phyloP scores from a whole-genome alignment of 2,888 invertebrate species.

The Acleris literana region DNA sequence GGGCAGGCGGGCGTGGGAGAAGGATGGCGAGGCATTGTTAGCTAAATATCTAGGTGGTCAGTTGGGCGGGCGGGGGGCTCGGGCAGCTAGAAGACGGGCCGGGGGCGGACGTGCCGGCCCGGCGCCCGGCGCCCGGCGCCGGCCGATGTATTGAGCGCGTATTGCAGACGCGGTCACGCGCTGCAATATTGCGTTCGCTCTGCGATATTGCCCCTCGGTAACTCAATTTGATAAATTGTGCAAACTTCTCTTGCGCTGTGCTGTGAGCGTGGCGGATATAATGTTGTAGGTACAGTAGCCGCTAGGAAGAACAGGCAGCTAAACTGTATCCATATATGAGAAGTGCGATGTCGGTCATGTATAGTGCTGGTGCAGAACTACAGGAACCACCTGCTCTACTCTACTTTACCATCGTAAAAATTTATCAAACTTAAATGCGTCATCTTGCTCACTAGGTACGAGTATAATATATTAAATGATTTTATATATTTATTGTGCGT shows the following conservation, averaged over 20 bases:
- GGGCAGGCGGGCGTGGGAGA: slow-evolving; percentile 52
- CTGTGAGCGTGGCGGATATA: slow-evolving; percentile 64
- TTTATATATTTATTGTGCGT: too few species aligned
- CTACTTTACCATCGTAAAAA: too few species aligned
- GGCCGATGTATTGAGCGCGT: slow-evolving; percentile 84
- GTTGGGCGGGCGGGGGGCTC: slow-evolving; percentile 53
- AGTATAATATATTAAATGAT: too few species aligned
- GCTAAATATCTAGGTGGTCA: slow-evolving; percentile 84
- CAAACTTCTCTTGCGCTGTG: slow-evolving; percentile 75
- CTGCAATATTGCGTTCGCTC: slow-evolving; percentile 83
- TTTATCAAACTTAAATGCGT: too few species aligned
- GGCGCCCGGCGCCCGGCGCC: slow-evolving; percentile 80
- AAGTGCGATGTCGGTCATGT: too few species aligned
- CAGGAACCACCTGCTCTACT: too few species aligned
- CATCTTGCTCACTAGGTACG: too few species aligned
- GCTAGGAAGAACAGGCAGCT: neutral
- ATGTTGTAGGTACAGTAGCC: slow-evolving; percentile 5
- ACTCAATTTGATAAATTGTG: slow-evolving; percentile 83
- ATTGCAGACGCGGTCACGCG: slow-evolving; percentile 84
- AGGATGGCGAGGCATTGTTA: slow-evolving; percentile 80
- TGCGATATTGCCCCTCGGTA: slow-evolving; percentile 81
- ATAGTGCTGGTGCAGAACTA: too few species aligned
- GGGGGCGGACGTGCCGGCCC: slow-evolving; percentile 74
- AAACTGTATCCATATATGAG: too few species aligned
- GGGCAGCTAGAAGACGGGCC: slow-evolving; percentile 51